phyloP scores from a whole-genome alignment of 2,797 vertebrate species.

The Hyperoplus immaculatus region DNA sequence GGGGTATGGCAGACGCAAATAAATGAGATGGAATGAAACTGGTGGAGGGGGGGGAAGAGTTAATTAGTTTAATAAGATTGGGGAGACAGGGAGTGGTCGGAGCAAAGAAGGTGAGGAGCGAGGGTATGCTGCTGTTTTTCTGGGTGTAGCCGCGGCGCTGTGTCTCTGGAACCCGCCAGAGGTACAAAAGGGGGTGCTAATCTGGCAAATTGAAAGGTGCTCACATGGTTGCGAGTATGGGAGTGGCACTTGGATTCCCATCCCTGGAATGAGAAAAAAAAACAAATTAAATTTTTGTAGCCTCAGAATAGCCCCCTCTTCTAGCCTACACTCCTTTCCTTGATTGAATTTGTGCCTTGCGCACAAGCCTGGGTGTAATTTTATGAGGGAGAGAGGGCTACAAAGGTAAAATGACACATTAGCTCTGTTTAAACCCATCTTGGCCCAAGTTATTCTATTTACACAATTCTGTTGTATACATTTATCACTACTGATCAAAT shows the following conservation, averaged over 20 bases:
- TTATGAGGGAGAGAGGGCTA: slow-evolving; percentile 36
- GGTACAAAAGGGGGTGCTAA: slow-evolving; percentile 79
- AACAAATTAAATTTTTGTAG: slow-evolving; percentile 81
- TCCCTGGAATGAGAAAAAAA: slow-evolving; percentile 82
- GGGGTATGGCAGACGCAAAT: slow-evolving; percentile 41
- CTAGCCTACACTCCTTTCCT: slow-evolving; percentile 46
- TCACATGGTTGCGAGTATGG: slow-evolving; percentile 63
- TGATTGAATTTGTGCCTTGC: slow-evolving; percentile 78
- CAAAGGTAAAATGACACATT: slow-evolving; percentile 24
- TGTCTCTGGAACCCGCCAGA: slow-evolving; percentile 70
- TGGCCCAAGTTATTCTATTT: slow-evolving; percentile 3
- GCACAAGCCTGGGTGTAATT: slow-evolving; percentile 40
- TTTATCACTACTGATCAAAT: slow-evolving; percentile 8
- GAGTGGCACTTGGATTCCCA: slow-evolving; percentile 69
- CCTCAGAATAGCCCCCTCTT: slow-evolving; percentile 50
- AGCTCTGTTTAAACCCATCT: neutral
- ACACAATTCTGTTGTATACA: slow-evolving; percentile 11
- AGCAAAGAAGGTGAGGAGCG: slow-evolving; percentile 48
- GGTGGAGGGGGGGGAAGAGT: slow-evolving; percentile 66
- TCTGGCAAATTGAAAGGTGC: slow-evolving; percentile 85
- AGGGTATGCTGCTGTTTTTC: slow-evolving; percentile 44
- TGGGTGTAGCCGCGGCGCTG: slow-evolving; percentile 37
- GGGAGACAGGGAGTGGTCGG: slow-evolving; percentile 70
- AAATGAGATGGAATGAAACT: slow-evolving; percentile 76
- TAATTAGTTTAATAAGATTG: slow-evolving; percentile 84